These are phyloP conservation scores for Nephila pilipes DNA, from an alignment of 1,140 invertebrate genomes.

Conservation along the genomic window DNA sequence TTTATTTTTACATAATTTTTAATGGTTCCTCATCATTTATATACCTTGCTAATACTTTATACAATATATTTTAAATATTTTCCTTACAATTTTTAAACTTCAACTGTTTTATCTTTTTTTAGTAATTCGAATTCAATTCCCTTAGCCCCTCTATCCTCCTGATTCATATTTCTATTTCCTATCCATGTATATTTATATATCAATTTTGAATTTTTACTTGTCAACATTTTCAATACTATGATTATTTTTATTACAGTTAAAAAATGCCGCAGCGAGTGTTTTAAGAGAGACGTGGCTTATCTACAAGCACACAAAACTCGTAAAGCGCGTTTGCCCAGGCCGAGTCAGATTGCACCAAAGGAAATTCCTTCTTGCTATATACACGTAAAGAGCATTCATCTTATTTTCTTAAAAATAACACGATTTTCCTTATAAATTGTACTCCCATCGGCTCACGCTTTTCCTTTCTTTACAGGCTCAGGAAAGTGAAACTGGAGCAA, in stretches of 20 bases:
- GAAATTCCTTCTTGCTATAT: conserved; percentile 99
- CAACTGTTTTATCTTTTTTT: no score
- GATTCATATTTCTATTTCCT: no score
- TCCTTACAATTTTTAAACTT: no score
- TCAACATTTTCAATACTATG: no score
- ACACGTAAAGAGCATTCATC: conserved; percentile 88
- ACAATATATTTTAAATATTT: no score
- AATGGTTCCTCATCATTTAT: no score
- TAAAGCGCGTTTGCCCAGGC: conserved; percentile 97
- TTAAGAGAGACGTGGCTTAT: conserved; percentile 99
- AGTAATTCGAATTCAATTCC: no score
- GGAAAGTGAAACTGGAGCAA: conserved; percentile 99
- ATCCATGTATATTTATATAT: no score
- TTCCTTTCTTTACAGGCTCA: conserved; percentile 87
- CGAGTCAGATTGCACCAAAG: conserved; percentile 98
- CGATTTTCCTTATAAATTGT: not conserved
- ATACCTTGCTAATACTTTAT: no score
- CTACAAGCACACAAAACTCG: conserved; percentile 99
- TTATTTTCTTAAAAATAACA: not conserved
- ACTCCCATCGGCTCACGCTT: not conserved
- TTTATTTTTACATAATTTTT: no score
- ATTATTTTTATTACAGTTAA: conserved; percentile 87
- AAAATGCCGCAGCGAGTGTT: conserved; percentile 99
- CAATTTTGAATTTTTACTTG: no score
- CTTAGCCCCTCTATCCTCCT: no score